Conservation (phyloP, 2,113 vertebrate genomes). For the Hydrolagus affinis region DNA sequence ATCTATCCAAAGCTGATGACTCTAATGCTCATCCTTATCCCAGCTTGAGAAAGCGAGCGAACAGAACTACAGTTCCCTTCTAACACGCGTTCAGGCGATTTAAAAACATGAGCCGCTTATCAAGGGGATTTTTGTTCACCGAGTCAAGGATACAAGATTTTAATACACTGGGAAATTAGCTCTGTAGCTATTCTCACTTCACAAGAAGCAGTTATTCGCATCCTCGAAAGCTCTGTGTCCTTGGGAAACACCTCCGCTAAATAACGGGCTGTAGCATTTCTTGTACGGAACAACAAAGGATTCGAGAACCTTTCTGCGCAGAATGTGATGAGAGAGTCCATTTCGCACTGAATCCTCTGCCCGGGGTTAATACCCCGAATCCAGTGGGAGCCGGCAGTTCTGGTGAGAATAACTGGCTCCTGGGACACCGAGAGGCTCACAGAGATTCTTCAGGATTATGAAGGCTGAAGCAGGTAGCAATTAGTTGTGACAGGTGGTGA, state of each 20-base stretch:
- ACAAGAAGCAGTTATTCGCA: background rate
- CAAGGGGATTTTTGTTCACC: too few species aligned
- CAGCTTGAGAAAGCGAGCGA: too few species aligned
- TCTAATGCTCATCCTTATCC: too few species aligned
- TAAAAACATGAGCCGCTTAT: too few species aligned
- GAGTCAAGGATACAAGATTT: too few species aligned
- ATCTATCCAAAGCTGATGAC: too few species aligned
- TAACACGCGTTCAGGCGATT: too few species aligned
- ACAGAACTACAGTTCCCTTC: too few species aligned
- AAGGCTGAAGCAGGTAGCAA: constrained; percentile 43
- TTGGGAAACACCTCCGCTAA: background rate
- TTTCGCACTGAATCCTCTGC: background rate
- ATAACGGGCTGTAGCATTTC: background rate
- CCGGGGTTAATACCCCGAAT: background rate
- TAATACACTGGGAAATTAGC: too few species aligned
- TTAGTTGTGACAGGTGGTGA: constrained; percentile 39
- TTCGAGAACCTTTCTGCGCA: background rate
- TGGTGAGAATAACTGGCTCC: background rate
- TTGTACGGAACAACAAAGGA: background rate
- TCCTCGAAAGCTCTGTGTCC: background rate
- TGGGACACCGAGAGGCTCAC: constrained; percentile 5
- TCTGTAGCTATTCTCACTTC: too few species aligned
- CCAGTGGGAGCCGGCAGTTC: background rate
- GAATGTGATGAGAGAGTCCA: too few species aligned
- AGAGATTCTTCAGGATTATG: constrained; percentile 37